These are phyloP conservation scores for Dromas ardeola DNA, from an alignment of 2,113 vertebrate genomes.

Conservation along the genomic window DNA sequence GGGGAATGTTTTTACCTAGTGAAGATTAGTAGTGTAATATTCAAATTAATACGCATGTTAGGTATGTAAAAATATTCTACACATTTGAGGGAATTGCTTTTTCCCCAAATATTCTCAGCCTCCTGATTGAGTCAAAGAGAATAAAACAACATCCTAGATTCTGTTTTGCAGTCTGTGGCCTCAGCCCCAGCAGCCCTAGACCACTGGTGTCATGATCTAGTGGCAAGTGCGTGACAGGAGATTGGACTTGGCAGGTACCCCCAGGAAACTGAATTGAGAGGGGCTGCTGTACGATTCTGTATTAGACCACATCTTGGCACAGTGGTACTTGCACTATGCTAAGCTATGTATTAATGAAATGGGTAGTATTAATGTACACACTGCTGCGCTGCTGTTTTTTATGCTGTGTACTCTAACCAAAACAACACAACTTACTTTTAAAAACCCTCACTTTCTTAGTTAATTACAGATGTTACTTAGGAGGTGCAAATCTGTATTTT, in stretches of 20 bases:
- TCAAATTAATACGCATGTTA: neutral
- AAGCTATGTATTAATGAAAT: neutral
- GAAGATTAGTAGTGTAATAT: neutral
- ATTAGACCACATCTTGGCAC: neutral
- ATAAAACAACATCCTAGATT: neutral
- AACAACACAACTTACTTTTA: neutral
- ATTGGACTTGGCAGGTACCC: neutral
- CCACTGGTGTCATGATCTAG: neutral
- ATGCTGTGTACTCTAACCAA: neutral
- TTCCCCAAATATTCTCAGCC: neutral
- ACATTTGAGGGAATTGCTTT: neutral
- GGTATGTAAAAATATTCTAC: neutral
- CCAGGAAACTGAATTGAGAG: neutral
- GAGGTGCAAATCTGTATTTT: neutral
- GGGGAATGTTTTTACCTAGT: neutral
- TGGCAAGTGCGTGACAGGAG: neutral
- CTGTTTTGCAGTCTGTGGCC: neutral
- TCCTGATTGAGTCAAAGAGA: neutral
- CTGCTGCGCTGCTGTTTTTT: neutral
- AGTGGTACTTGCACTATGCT: neutral
- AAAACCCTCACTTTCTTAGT: neutral
- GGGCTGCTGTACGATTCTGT: neutral
- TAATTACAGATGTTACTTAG: neutral
- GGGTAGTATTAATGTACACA: neutral
- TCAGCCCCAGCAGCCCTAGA: neutral